phyloP scores from a whole-genome alignment of 2,797 vertebrate species.

The Rhyacichthys aspro region DNA sequence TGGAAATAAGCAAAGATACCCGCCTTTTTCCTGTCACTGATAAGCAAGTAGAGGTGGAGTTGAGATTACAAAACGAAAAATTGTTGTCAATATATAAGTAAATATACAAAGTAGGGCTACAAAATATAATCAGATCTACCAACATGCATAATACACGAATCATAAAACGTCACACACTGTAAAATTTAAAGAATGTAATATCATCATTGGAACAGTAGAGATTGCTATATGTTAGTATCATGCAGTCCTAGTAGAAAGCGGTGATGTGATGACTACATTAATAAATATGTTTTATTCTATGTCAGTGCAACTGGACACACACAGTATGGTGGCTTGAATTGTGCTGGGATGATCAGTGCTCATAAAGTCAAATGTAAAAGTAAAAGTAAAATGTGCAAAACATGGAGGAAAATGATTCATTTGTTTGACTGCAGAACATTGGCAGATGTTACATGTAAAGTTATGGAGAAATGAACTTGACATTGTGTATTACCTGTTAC shows the following conservation, averaged over 20 bases:
- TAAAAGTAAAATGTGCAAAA: background rate
- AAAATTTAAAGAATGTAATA: too few relatives aligned
- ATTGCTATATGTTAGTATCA: too few relatives aligned
- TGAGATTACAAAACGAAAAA: conserved; percentile 31
- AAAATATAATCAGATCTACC: too few relatives aligned
- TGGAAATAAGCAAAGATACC: conserved; percentile 50
- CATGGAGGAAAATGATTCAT: conserved; percentile 4
- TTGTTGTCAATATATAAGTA: background rate
- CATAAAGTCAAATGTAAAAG: background rate
- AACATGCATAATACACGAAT: too few relatives aligned
- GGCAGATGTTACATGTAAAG: background rate
- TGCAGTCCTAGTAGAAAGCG: too few relatives aligned
- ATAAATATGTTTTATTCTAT: too few relatives aligned
- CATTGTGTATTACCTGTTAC: conserved; percentile 36
- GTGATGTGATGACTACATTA: too few relatives aligned
- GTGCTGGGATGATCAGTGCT: background rate
- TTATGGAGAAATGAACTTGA: conserved; percentile 20
- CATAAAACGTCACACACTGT: too few relatives aligned
- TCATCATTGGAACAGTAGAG: too few relatives aligned
- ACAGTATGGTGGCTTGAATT: background rate
- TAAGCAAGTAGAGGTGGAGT: conserved; percentile 23
- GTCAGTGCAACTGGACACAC: too few relatives aligned
- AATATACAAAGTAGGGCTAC: too few relatives aligned
- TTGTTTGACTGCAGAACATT: background rate
- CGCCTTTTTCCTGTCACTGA: conserved; percentile 68